A percentile compares a stretch with the other conserved stretches of the same genome.
Evolutionary conservation across 1,140 invertebrate species (phyloP).

Genomic region (Caenorhabditis inopinata): DNA sequence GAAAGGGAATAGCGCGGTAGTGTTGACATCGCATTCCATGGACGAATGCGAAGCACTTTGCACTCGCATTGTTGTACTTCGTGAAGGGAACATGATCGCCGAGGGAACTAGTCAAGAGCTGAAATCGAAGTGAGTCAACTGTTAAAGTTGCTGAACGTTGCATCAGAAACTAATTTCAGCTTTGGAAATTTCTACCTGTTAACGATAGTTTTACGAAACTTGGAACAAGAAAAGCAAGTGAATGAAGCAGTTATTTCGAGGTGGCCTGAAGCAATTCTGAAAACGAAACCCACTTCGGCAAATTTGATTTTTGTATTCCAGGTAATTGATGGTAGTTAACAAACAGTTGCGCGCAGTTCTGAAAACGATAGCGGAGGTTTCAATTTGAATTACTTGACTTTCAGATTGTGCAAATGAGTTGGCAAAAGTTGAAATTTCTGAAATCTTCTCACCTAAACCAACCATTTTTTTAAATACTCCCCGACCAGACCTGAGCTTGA

Average conservation of each 20-base stretch:
- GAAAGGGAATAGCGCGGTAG: conserved; percentile 16
- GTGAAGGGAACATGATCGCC: conserved; percentile 69
- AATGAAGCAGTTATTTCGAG: neutral
- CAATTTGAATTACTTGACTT: too few species aligned
- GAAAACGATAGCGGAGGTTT: too few species aligned
- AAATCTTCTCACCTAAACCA: too few species aligned
- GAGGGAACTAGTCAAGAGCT: conserved; percentile 69
- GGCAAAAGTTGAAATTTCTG: too few species aligned
- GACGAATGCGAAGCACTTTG: conserved; percentile 64
- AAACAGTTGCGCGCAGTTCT: too few species aligned
- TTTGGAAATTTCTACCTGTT: neutral
- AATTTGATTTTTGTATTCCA: conserved; percentile 26
- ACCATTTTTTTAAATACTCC: too few species aligned
- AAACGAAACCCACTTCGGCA: conserved; percentile 15
- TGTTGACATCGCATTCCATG: conserved; percentile 64
- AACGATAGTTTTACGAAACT: neutral
- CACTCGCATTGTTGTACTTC: conserved; percentile 55
- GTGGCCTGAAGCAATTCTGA: neutral
- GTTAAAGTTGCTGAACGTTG: too few species aligned
- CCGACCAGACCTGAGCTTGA: too few species aligned
- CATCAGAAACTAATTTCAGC: too few species aligned
- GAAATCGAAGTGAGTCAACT: conserved; percentile 67
- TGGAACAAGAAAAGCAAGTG: neutral
- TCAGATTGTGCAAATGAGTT: too few species aligned
- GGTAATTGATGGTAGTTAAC: too few species aligned